A percentile compares a stretch with the other conserved stretches of the same genome.
phyloP scores from a whole-genome alignment of 2,888 invertebrate genomes.

The Drosophila leonis region DNA sequence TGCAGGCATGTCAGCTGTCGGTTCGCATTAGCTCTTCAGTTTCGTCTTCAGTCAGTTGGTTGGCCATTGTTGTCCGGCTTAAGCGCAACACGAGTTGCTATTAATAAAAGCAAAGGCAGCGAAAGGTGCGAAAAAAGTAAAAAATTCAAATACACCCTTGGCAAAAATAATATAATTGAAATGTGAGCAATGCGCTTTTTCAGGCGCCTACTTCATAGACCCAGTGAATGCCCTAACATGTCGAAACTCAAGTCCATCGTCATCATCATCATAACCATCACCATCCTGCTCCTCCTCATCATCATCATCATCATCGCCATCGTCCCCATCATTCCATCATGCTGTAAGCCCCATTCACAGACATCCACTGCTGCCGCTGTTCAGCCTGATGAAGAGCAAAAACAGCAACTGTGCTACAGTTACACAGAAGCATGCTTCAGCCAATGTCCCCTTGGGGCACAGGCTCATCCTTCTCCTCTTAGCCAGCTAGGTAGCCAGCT shows the following conservation, averaged over 20 bases:
- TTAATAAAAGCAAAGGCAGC: constrained; percentile 53
- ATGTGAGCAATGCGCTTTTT: constrained; percentile 79
- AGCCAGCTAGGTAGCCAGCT: background rate
- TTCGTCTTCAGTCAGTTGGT: constrained; percentile 21
- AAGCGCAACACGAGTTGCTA: constrained; percentile 63
- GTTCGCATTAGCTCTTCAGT: constrained; percentile 19
- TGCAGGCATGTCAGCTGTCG: constrained; percentile 31
- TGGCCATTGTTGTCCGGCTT: constrained; percentile 47
- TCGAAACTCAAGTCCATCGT: background rate
- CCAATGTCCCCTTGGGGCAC: constrained; percentile 71
- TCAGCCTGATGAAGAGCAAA: constrained; percentile 70
- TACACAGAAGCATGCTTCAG: constrained; percentile 72
- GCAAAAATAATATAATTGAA: constrained; percentile 75
- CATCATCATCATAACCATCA: background rate
- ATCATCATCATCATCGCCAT: background rate
- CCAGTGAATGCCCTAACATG: constrained; percentile 16
- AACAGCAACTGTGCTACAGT: constrained; percentile 72
- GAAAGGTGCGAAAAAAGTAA: constrained; percentile 41
- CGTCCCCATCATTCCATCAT: constrained; percentile 25
- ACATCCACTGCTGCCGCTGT: constrained; percentile 32
- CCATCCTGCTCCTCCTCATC: background rate
- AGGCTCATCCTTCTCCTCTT: constrained; percentile 17
- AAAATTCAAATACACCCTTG: constrained; percentile 56
- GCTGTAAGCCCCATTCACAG: constrained; percentile 62
- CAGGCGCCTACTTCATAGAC: constrained; percentile 54